Evolutionary conservation across 2,113 vertebrate species (phyloP), one percentile per base, ranked within the genome.

Genomic region (Gnathochromis pfefferi): DNA sequence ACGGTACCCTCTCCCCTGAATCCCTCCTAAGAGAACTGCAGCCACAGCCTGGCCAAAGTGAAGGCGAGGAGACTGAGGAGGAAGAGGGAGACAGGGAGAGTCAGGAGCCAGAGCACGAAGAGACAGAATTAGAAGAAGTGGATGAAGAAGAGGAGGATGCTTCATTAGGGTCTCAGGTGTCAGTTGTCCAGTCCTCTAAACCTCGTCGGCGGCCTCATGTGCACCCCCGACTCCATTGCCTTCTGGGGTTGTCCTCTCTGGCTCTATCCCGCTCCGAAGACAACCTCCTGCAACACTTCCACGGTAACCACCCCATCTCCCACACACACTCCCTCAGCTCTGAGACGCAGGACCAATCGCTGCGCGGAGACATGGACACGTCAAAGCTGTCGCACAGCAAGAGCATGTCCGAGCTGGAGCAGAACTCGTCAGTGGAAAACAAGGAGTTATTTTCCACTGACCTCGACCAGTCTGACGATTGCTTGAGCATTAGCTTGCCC

Each of bases 1-100:
- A 99, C 0, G 98, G 98, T 58, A 99, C 98, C 0, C 97, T 99
- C 9, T 99, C 98, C 0, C 98, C 98, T 0, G 87, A 96, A 28
- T 98, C 98, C 10, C 85, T 97, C 45, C 90, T 95, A 19, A 89
- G 83, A 81, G 95, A 96, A 81, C 89, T 95, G 26, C 94, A 90
- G 86, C 90, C 88, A 3, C 92, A 47, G 80, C 91, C 70, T 0
- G 49, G 85, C 35, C 90, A 89, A 1, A 93, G 91, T 2, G 95
- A 95, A 51, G 95, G 91, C 8, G 95, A 94, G 68, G 95, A 95
- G 81, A 83, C 88, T 0, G 95, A 96, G 0, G 92, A 90, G 58
- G 96, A 95, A 12, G 91, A 89, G 31, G 88, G 28, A n/a, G 84
- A 92, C 5, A 21, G 45, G 26, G 82, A 53, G 13, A 19, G 14